Evolutionary conservation across 2,113 vertebrate species (phyloP), one percentile per base, ranked within the genome.

Genomic region (Canis aureus): DNA sequence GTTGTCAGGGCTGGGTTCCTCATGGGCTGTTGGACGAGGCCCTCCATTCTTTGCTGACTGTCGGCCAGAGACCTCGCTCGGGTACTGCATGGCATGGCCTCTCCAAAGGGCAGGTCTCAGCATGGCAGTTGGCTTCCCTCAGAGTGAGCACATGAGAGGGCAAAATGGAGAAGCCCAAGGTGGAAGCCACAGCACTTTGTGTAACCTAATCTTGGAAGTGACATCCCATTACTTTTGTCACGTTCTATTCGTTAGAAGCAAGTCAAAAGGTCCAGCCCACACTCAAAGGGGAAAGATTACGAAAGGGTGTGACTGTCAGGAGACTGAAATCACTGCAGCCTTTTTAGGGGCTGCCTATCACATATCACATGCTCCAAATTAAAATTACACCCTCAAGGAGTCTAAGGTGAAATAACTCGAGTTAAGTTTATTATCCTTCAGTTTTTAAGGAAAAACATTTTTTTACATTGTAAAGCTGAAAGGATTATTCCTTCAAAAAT

Each of bases 401-500:
- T 76, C 60, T 32, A 19, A 53, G 78, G 92, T 69, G 93, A 85
- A 82, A 83, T 22, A 89, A 57, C 20, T 69, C 25, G 67, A 79
- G 73, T 64, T 76, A 74, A 91, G 87, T 76, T 82, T 90, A 92
- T 94, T 69, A 67, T 62, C 80, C 67, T 96, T 89, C 90, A 3
- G 12, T 79, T 81, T 94, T 92, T 71, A 96, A 95, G 53, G 51
- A 83, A 92, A 92, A 92, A 53, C 8, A 29, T 38, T 64, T 92
- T 95, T 73, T 86, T 93, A 43, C 64, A 73, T 32, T 96, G 84
- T 89, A 89, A 92, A 97, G 90, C 89, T 85, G 97, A 98, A 98
- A 98, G 97, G 97, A 97, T 98, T 99, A 98, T 99, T 99, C 99
- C 99, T 99, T 99, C 99, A 98, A 98, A 99, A 98, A 98, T 99